phyloP scores from a whole-genome alignment of 1,140 invertebrate species.

The Drosophila setifemur region DNA sequence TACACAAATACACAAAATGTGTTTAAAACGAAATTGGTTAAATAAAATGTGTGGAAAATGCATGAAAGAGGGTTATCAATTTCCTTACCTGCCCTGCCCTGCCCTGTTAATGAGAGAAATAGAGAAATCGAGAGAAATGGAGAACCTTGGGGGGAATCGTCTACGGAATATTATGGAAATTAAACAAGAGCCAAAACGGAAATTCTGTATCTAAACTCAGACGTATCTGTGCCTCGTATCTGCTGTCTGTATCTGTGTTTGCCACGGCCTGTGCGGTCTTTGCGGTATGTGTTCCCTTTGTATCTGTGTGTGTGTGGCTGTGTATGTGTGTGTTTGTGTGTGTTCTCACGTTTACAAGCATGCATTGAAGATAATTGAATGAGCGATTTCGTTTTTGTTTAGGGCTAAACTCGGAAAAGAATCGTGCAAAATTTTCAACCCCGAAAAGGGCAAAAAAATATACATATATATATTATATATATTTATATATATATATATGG shows the following conservation, averaged over 20 bases:
- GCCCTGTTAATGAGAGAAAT: not conserved
- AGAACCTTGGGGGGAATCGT: too few species aligned
- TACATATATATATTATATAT: not conserved
- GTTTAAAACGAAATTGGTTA: too few species aligned
- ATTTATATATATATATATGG: not conserved
- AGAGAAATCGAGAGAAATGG: not conserved
- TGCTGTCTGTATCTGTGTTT: constrained; percentile 15
- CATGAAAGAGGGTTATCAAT: too few species aligned
- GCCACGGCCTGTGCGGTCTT: not conserved
- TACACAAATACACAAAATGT: too few species aligned
- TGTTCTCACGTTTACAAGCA: constrained; percentile 13
- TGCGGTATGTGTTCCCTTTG: not conserved
- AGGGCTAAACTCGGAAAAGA: constrained; percentile 4
- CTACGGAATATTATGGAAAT: constrained; percentile 52
- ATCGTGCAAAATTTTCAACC: constrained; percentile 32
- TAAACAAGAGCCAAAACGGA: constrained; percentile 38
- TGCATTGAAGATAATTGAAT: constrained; percentile 60
- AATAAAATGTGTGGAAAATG: too few species aligned
- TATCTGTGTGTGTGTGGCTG: not conserved
- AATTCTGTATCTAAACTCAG: constrained; percentile 45
- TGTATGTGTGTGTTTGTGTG: not conserved
- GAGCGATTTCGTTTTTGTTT: constrained; percentile 35
- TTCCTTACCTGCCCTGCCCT: too few species aligned
- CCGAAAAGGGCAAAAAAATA: constrained; percentile 24
- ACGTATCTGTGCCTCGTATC: not conserved